A percentile compares a stretch with the other conserved stretches of the same genome.
Conservation (phyloP, 1,140 invertebrate species). For the Drosophila pseudoananassae region DNA sequence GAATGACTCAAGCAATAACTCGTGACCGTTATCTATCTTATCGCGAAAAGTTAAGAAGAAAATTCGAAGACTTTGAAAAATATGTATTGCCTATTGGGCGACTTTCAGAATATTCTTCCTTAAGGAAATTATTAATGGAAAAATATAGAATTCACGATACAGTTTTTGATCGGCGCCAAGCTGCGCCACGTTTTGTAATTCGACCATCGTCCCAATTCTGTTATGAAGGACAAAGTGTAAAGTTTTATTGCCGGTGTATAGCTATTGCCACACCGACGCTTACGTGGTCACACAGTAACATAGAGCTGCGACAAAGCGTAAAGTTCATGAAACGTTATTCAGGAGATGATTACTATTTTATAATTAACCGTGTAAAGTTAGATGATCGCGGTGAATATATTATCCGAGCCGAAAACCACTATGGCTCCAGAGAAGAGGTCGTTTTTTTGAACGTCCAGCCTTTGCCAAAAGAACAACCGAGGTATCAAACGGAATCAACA, state of each 20-base stretch:
- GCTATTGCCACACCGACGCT: constrained; percentile 96
- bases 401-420: constrained; percentile 98
- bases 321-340: constrained; percentile 99
- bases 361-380: constrained; percentile 97
- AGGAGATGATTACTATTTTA: constrained; percentile 98
- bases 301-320: constrained; percentile 97
- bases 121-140: constrained; percentile 97
- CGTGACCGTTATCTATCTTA: constrained; percentile 93
- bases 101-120: constrained; percentile 97
- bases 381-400: constrained; percentile 99
- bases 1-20: constrained; percentile 91
- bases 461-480: constrained; percentile 91
- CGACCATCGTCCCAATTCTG: constrained; percentile 97
- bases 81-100: constrained; percentile 97
- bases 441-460: constrained; percentile 99
- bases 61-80: constrained; percentile 96
- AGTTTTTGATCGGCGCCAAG: constrained; percentile 98
- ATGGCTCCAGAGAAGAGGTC: constrained; percentile 97
- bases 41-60: constrained; percentile 93
- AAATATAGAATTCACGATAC: constrained; percentile 98
- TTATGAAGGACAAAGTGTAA: constrained; percentile 98
- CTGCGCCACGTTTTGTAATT: constrained; percentile 98
- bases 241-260: constrained; percentile 98
- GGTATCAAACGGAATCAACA: constrained; percentile 90
- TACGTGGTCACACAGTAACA: constrained; percentile 97